A percentile compares a stretch with the other conserved stretches of the same genome.
phyloP scores from a whole-genome alignment of 2,113 vertebrate genomes.

The Hypomesus transpacificus region DNA sequence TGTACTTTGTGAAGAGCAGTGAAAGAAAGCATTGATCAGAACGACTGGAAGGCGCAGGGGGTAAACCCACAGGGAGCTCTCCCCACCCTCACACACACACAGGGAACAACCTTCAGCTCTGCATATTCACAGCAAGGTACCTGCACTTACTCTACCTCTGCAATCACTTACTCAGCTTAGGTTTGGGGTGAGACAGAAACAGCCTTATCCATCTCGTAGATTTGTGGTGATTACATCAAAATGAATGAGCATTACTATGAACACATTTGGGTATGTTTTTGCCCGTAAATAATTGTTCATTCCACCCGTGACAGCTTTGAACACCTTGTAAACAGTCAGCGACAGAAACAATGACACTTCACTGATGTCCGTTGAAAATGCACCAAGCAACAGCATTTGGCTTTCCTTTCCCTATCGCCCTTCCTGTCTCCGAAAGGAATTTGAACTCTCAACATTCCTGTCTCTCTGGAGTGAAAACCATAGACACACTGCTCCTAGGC shows the following conservation, averaged over 20 bases:
- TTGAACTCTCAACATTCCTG: not conserved
- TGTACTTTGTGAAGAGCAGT: conserved; percentile 58
- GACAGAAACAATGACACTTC: no score
- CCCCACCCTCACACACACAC: not conserved
- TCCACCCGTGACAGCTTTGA: no score
- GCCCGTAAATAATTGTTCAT: no score
- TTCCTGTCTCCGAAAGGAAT: no score
- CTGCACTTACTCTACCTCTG: not conserved
- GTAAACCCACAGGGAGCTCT: conserved; percentile 21
- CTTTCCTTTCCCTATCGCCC: no score
- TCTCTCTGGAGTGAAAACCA: not conserved
- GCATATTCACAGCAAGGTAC: conserved; percentile 27
- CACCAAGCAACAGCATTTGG: no score
- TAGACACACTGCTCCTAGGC: not conserved
- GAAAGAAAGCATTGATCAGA: conserved; percentile 62
- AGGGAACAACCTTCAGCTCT: conserved; percentile 50
- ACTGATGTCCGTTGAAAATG: no score
- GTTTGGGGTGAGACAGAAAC: not conserved
- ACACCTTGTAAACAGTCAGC: no score
- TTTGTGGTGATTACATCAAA: not conserved
- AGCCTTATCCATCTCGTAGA: not conserved
- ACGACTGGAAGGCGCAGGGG: conserved; percentile 35
- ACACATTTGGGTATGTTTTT: no score
- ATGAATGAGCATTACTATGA: no score
- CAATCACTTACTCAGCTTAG: not conserved